Evolutionary conservation across 1,140 invertebrate genomes (phyloP).

Genomic region (Conus ventricosus): DNA sequence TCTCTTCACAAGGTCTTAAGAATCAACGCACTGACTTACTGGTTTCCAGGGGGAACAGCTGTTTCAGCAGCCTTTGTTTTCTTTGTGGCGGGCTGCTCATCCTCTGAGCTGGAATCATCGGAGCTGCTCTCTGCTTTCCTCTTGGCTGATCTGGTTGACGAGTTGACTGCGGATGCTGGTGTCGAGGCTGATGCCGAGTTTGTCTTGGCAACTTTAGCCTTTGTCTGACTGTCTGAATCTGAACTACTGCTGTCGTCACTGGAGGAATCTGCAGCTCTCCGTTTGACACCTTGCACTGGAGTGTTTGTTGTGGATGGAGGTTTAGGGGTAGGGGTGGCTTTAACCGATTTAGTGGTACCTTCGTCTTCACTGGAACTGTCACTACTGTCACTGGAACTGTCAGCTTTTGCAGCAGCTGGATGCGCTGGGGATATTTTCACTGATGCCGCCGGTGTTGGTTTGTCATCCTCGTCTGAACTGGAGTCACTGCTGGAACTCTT

Average conservation of each 20-base stretch:
- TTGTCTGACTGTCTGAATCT: conserved; percentile 39
- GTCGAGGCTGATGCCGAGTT: conserved; percentile 31
- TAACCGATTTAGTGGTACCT: conserved; percentile 60
- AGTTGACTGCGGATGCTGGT: not conserved
- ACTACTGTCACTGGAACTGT: conserved; percentile 3
- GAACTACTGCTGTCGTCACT: conserved; percentile 36
- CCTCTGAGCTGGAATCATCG: conserved; percentile 46
- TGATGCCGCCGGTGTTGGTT: not conserved
- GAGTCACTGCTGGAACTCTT: conserved; percentile 38
- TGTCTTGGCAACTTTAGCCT: conserved; percentile 33
- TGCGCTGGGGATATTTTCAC: not conserved
- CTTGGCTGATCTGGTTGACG: not conserved
- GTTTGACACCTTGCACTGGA: conserved; percentile 18
- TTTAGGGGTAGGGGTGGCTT: conserved; percentile 23
- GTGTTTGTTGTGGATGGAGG: conserved; percentile 30
- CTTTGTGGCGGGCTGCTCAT: conserved; percentile 35
- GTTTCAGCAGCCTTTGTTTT: conserved; percentile 34
- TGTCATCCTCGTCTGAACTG: conserved; percentile 44
- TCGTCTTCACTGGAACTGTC: conserved; percentile 49
- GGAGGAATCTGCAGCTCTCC: conserved; percentile 9
- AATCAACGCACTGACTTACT: not conserved
- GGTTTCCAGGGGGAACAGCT: conserved; percentile 2
- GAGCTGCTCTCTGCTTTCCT: conserved; percentile 33
- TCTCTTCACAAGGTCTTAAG: too few relatives aligned
- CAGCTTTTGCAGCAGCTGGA: conserved; percentile 24